Base-by-base conservation (phyloP, 2,888 invertebrate species). In the Labia minor region DNA sequence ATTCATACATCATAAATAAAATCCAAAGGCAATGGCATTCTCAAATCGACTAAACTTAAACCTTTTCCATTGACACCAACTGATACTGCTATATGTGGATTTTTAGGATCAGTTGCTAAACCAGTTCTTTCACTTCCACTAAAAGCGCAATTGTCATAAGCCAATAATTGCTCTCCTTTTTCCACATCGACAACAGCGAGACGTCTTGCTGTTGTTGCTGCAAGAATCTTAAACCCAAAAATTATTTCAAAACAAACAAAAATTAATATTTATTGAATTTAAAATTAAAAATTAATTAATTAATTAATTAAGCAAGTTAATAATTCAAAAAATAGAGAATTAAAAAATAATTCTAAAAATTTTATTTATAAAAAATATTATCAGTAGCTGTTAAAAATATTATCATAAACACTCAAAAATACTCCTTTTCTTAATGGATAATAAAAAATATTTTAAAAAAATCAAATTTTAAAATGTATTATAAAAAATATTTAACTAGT, bases 21-120 rank as follows among this genome's bases (percentile, higher is more conserved):
- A 73, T 81, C 79, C 65, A 80, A 72, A 16, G 80, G 80, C 66
- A 80, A 72, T 61, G 79, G 79, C 80, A 80, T 80, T 68, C 80
- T 73, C 49, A 80, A 75, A 70, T 81, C 80, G 69, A 80, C 75
- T 61, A 80, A 74, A 0, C 80, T 80, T 37, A 81, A 73, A 19
- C 80, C 80, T 72, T 78, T 79, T 64, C 80, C 80, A 72, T 80
- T 80, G 18, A 78, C 78, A 67, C 78, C 78, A n/a, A 78, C 77
- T 66, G 78, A 78, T 20, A 78, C 79, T 16, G 78, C 80, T 71
- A 80, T 75, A 70, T 79, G 77, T 62, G 80, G 79, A 69, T 76
- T 75, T 1, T 76, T 72, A 6, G 79, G 79, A 72, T 80, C 79
- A 11, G 78, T 76, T 20, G 79, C 80, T 37, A 80, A 72, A 14